These are phyloP conservation scores for Scaptomyza tumidula DNA, from an alignment of 2,888 invertebrate genomes.

Conservation along the genomic window DNA sequence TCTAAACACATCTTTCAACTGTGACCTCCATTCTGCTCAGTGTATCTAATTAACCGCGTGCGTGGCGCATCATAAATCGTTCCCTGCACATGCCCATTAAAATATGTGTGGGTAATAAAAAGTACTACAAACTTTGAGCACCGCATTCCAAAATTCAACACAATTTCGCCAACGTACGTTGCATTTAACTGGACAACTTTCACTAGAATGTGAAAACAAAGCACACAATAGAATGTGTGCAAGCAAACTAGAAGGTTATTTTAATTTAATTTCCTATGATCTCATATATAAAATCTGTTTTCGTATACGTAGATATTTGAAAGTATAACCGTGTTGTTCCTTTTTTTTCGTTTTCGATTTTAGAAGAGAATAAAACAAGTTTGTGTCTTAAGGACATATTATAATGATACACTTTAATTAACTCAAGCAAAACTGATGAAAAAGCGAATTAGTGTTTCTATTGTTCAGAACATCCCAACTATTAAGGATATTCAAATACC, in stretches of 20 bases:
- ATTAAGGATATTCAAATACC: background rate
- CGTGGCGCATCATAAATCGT: constrained; percentile 80
- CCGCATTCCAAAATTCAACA: constrained; percentile 26
- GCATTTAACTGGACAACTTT: background rate
- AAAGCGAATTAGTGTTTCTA: background rate
- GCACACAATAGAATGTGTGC: background rate
- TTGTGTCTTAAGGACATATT: no score
- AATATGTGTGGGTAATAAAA: constrained; percentile 64
- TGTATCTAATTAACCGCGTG: constrained; percentile 79
- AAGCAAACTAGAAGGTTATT: no score
- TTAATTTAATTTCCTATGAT: no score
- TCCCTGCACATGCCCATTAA: constrained; percentile 72
- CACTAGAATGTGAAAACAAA: no score
- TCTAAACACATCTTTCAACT: constrained; percentile 33
- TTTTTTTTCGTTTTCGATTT: no score
- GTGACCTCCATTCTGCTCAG: constrained; percentile 46
- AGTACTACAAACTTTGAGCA: constrained; percentile 28
- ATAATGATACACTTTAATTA: no score
- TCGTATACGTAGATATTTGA: no score
- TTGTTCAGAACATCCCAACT: constrained; percentile 13
- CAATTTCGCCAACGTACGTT: constrained; percentile 1
- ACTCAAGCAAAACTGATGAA: no score
- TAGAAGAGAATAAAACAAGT: no score
- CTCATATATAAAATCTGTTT: no score
- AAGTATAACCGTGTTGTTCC: no score